Evolutionary conservation across 2,113 vertebrate genomes (phyloP).

Genomic region (Pomatorhinus ruficollis): DNA sequence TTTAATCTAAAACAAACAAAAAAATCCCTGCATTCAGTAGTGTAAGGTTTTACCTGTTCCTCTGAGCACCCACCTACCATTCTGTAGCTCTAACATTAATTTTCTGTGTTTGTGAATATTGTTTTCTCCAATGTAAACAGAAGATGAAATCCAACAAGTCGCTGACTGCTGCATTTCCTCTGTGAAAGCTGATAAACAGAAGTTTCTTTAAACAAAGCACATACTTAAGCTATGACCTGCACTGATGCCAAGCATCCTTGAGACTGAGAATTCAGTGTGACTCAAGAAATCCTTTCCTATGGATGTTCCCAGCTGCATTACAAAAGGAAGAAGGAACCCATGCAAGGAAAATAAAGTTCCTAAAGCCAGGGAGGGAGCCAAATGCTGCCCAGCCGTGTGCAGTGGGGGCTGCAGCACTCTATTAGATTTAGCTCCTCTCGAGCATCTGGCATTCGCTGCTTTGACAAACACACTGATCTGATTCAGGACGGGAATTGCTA

Average conservation of each 20-base stretch:
- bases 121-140: not conserved
- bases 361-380: not conserved
- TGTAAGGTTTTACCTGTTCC: not conserved
- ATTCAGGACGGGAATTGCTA: not conserved
- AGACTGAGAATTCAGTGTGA: not conserved
- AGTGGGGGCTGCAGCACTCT: not conserved
- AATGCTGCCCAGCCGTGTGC: not conserved
- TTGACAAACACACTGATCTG: not conserved
- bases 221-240: constrained; percentile 8
- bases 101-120: not conserved
- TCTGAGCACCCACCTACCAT: not conserved
- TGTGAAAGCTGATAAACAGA: not conserved
- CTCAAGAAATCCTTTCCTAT: not conserved
- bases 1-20: not conserved
- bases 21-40: fast-evolving
- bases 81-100: not conserved
- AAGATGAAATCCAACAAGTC: not conserved
- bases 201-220: constrained; percentile 44
- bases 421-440: not conserved
- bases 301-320: not conserved
- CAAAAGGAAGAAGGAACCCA: not conserved
- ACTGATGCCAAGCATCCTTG: constrained; percentile 27
- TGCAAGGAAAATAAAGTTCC: not conserved
- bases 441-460: constrained; percentile 13
- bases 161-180: constrained; percentile 15